Percentiles rank a stretch among this genome's conserved stretches.
Conservation (phyloP, 2,113 vertebrate genomes). For the Proterorhinus semilunaris region DNA sequence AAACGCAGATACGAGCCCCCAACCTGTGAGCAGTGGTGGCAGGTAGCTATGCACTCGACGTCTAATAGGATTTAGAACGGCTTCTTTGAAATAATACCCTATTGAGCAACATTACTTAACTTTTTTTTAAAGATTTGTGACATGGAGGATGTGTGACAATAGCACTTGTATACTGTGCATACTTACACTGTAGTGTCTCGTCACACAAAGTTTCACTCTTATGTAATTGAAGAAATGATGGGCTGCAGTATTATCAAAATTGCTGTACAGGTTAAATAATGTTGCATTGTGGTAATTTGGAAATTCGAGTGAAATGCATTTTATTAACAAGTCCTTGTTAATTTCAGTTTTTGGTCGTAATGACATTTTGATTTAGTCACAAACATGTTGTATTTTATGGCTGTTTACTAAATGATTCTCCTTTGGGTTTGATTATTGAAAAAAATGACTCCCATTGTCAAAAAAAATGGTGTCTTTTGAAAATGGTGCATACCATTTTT, state of each 20-base stretch:
- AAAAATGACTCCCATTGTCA: neutral
- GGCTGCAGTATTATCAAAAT: neutral
- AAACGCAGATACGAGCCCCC: slow-evolving; percentile 85
- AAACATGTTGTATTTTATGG: neutral
- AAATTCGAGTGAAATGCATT: neutral
- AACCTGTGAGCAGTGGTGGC: slow-evolving; percentile 81
- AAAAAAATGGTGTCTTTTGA: neutral
- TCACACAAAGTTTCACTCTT: too few species aligned
- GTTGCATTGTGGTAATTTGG: neutral
- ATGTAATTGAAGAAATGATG: too few species aligned
- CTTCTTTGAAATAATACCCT: neutral
- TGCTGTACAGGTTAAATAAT: neutral
- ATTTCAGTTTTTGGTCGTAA: neutral
- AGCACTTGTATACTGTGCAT: too few species aligned
- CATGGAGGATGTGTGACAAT: too few species aligned
- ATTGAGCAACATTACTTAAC: neutral
- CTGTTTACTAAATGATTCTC: neutral
- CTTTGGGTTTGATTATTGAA: neutral
- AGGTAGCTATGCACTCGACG: slow-evolving; percentile 81
- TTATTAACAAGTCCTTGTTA: neutral
- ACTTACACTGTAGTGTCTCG: too few species aligned
- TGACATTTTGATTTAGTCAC: neutral
- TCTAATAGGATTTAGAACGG: neutral
- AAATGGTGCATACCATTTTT: neutral
- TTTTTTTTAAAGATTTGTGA: neutral